Base-by-base conservation (phyloP, 2,797 vertebrate genomes). In the Tamandua tetradactyla region DNA sequence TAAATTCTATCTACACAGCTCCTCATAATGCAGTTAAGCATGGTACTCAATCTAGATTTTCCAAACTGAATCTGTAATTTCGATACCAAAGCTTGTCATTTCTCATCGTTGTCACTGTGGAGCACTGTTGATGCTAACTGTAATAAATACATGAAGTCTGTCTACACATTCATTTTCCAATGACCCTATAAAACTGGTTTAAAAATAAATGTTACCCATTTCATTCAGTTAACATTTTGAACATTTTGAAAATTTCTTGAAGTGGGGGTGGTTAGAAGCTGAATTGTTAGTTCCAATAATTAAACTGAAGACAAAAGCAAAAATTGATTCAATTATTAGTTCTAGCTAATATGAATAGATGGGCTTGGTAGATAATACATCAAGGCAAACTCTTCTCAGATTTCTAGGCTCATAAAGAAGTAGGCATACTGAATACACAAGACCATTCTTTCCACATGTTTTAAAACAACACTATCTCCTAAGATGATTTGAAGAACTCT, bases 61-160 rank as follows among this genome's bases (percentile, higher is more conserved):
- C 71, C 85, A 91, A 79, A 81, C 25, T 87, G 62, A 86, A 81
- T 76, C 80, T 86, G 57, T 91, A 96, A 97, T 92, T 95, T 74
- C 94, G 72, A 92, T 94, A 93, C 64, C 59, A 96, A 94, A 69
- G 2, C 82, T 91, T 96, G 88, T 96, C 93, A 96, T 90, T 88
- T 93, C 90, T 76, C 94, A 90, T 80, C 80, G 78, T 52, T 94
- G 68, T 89, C 90, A 96, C 42, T 6, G 14, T 27, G 68, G 49
- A 79, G 25, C 44, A 81, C 0, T 62, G 37, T 59, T 13, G 69
- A 88, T 80, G 44, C 42, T 61, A 90, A 52, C 81, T 96, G 42
- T 88, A 92, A 95, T 44, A 87, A 96, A 86, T 87, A 79, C 35
- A 94, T 8, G 25, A 92, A 44, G 35, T 61, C 85, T 94, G 47